A percentile compares a stretch with the other conserved stretches of the same genome.
Evolutionary conservation across 2,888 invertebrate species (phyloP).

Genomic region (Seira ritae): DNA sequence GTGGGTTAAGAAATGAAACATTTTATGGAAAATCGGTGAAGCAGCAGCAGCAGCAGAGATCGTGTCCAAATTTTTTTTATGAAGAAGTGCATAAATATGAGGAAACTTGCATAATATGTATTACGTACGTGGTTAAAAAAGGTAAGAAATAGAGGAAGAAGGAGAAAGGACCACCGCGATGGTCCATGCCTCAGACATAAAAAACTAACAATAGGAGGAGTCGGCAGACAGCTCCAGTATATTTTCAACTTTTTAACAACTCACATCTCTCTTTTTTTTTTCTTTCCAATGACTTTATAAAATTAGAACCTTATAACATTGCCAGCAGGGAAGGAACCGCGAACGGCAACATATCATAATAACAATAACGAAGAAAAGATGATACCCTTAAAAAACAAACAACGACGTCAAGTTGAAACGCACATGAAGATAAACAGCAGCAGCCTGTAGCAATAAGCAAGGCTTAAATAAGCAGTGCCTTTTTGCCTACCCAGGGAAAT

Average conservation of each 20-base stretch:
- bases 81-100: background rate
- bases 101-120: constrained; percentile 48
- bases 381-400: constrained; percentile 21
- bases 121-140: too few relatives aligned
- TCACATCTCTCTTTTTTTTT: too few relatives aligned
- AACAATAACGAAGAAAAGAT: constrained; percentile 53
- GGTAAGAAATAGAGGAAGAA: constrained; percentile 40
- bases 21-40: constrained; percentile 47
- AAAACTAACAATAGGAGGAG: constrained; percentile 73
- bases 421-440: background rate
- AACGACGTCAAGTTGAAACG: background rate
- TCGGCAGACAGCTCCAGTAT: constrained; percentile 72
- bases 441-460: background rate
- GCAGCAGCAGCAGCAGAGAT: too few relatives aligned
- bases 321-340: constrained; percentile 64
- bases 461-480: background rate
- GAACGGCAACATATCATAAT: constrained; percentile 63
- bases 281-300: constrained; percentile 73
- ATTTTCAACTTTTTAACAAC: constrained; percentile 71
- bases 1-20: constrained; percentile 59
- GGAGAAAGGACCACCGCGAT: constrained; percentile 68
- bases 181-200: constrained; percentile 66
- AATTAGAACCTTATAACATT: constrained; percentile 73
- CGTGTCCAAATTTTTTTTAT: background rate
- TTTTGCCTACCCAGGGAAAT: too few relatives aligned